Base-by-base conservation (phyloP, 1,140 invertebrate species). In the Hermetia illucens region DNA sequence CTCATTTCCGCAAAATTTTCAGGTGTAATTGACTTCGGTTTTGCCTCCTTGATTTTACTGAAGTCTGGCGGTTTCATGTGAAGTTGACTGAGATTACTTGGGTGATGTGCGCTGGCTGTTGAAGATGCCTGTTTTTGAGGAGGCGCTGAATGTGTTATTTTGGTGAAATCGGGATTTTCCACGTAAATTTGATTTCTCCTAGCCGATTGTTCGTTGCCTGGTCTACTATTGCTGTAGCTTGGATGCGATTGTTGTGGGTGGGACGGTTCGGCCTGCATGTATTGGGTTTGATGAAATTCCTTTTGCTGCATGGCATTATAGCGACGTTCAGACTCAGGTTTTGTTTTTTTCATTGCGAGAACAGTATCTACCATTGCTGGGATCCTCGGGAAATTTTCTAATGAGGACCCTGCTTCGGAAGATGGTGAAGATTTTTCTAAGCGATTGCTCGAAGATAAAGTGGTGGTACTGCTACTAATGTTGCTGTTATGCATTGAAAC, bases 1-100 rank as follows among this genome's bases (percentile, higher is more conserved):
- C 19, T 35, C 19, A 41, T 37, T 25, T 41, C 40, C 4, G 40
- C 34, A 37, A 41, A 41, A 37, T 41, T 41, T 3, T n/a, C 19
- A 6, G 34, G 34, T 27, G 35, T 37, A 6, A 41, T 19, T 19
- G 16, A 4, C 34, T 16, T 20, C 15, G 6, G 19, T 27, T 36
- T 18, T 17, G 4, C 15, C 13, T 8, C 16, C 2, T 16, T 9
- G 4, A 39, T 21, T 21, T 20, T 19, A 32, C 37, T 32, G 15
- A 39, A 39, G 18, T 39, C 37, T 30, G 37, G 37, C 5, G 25
- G 4, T 32, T 39, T 39, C 27, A 32, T 39, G 18, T 17, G 25
- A n/a, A 39, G 21, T 18, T 3, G 12, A n/a, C 27, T 31, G 18
- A 39, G 21, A 39, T 39, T 30, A 5, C 16, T 32, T 9, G 6